Evolutionary conservation across 2,797 vertebrate species (phyloP), one percentile per base, ranked within the genome.

Genomic region (Crypturellus tataupa): DNA sequence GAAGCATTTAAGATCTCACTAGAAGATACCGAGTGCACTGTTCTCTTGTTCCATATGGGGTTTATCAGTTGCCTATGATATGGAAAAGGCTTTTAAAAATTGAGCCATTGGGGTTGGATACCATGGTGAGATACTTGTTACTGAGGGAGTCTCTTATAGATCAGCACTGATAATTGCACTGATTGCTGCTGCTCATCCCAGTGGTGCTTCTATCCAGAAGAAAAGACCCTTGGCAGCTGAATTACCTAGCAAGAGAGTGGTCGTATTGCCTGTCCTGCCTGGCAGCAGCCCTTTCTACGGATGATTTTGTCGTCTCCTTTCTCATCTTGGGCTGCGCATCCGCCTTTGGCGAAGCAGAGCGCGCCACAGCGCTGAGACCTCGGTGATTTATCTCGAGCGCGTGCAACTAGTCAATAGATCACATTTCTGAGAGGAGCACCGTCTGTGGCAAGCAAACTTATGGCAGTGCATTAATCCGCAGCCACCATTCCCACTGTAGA

Each of bases 331-430:
- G 42, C 80, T 59, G 33, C 84, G 86, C 4, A 7, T 64, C 51
- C 29, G 75, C 51, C 87, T 88, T 80, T 89, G 40, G 55, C 56
- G 31, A 16, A 94, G 69, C 42, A 67, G 49, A 70, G n/a, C 1
- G 1, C 20, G 44, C 75, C 11, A 6, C 27, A 35, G 72, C 69
- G 25, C 62, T 17, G 85, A 91, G 80, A 63, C 46, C 0, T 0
- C 8, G 4, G 2, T 92, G 84, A 94, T 96, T 96, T 96, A 96
- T 96, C 85, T 40, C 3, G 53, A 86, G 44, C 72, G 55, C 51
- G 4, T 62, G 86, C 64, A 93, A 80, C 86, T 69, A 89, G 90
- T 94, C 93, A 64, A 87, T 95, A 96, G 92, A 96, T 96, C 93
- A 96, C 72, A 42, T 63, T 92, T 95, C 63, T 0, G 1, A 93